Evolutionary conservation across 1,140 invertebrate species (phyloP), one percentile per base, ranked within the genome.

Genomic region (Cardiocondyla obscurior): DNA sequence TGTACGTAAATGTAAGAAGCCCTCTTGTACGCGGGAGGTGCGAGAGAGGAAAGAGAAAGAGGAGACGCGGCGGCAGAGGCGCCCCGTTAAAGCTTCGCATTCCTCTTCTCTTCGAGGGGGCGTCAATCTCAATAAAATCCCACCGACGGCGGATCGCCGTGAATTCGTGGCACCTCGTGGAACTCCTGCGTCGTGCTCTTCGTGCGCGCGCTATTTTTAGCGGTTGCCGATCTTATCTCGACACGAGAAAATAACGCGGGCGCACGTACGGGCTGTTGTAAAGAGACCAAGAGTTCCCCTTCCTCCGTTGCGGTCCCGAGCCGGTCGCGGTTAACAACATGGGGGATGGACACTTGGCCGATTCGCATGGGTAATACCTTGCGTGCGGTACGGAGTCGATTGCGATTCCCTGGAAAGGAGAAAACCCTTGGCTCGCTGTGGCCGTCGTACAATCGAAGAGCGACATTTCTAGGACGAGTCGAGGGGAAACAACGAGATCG

Each of bases 101-200:
- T 81, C 69, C 76, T 86, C 46, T 14, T 1, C 6, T 60, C 36
- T 7, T 3, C 14, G 36, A n/a, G 2, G 51, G 53, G 53, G 44
- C 72, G 60, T 62, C 79, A 65, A 88, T 85, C 86, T 85, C 72
- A 83, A 85, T 82, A 88, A 85, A 88, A 88, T 85, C 44, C 79
- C 64, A 42, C 55, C 74, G 58, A 30, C 58, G 69, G 69, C 58
- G 76, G 42, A 39, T 51, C 36, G 30, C 74, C 49, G 51, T 74
- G 76, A 83, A 83, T 81, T 83, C 82, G 88, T 83, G 53, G 55
- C 81, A 83, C 30, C 53, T 28, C 57, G 55, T n/a, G 39, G 28
- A 62, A 62, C 28, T 62, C 55, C 25, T 5, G 42, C 19, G 14
- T 39, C 2, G 42, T 14, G 14, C 49, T 36, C 49, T 1, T 44